Percentiles rank a stretch among this genome's conserved stretches.
These are phyloP conservation scores for Acanthococcus lagerstroemiae DNA, from an alignment of 2,888 invertebrate genomes.

Conservation along the genomic window DNA sequence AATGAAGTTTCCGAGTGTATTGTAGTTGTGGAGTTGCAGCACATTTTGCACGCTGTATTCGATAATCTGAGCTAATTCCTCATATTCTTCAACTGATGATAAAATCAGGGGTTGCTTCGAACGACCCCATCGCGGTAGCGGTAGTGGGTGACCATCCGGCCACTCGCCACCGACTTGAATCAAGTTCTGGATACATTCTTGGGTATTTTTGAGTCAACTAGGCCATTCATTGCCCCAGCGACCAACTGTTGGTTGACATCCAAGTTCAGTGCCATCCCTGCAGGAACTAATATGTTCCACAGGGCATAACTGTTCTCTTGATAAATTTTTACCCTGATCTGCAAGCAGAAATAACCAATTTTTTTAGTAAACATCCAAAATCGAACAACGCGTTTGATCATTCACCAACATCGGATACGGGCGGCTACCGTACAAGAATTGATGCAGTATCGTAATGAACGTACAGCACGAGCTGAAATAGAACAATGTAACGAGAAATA, in stretches of 20 bases:
- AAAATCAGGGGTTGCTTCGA: constrained; percentile 45
- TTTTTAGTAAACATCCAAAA: neutral
- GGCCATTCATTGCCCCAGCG: constrained; percentile 93
- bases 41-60: constrained; percentile 70
- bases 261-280: constrained; percentile 46
- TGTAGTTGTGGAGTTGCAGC: constrained; percentile 75
- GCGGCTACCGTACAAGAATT: neutral
- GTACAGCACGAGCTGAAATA: too few species aligned
- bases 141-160: constrained; percentile 60
- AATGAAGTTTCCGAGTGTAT: constrained; percentile 78
- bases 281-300: constrained; percentile 46
- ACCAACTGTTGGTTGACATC: constrained; percentile 68
- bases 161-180: constrained; percentile 43
- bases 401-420: too few species aligned
- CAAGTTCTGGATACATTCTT: constrained; percentile 30
- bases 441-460: too few species aligned
- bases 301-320: constrained; percentile 42
- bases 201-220: constrained; percentile 76
- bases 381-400: too few species aligned
- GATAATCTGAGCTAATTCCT: constrained; percentile 66
- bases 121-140: constrained; percentile 61
- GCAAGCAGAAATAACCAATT: constrained; percentile 38
- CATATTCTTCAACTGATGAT: constrained; percentile 54
- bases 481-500: neutral
- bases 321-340: constrained; percentile 62